Percentiles rank a stretch among this genome's conserved stretches.
Conservation (phyloP, 2,797 vertebrate species). For the Acomys russatus region DNA sequence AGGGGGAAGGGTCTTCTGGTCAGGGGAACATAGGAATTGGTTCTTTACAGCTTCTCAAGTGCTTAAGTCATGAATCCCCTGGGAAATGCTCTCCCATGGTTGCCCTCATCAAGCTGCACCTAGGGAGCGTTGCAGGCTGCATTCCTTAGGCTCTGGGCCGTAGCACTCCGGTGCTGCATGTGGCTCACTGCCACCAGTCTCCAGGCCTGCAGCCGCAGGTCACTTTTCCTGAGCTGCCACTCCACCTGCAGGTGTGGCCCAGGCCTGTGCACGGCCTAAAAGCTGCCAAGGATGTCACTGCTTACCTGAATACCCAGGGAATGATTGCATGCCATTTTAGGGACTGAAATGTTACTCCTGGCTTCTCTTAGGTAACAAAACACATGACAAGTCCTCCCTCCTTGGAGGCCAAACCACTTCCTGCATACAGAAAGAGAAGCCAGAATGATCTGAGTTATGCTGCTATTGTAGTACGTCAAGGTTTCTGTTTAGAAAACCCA, state of each 20-base stretch:
- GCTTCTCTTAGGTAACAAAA: not conserved
- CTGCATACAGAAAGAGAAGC: not conserved
- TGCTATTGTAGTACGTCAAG: not conserved
- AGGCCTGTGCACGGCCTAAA: not conserved
- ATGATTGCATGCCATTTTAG: not conserved
- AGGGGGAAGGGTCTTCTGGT: conserved; percentile 4
- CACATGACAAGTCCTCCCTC: not conserved
- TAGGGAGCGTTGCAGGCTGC: not conserved
- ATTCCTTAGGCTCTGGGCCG: not conserved
- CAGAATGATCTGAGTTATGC: not conserved
- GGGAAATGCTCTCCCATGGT: not conserved
- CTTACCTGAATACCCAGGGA: not conserved
- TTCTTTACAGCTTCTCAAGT: rapidly evolving
- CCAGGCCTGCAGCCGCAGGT: not conserved
- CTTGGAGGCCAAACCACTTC: not conserved
- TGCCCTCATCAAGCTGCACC: not conserved
- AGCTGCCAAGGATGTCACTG: too few relatives aligned
- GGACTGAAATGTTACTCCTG: not conserved
- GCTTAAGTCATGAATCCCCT: not conserved
- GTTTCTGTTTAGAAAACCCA: not conserved
- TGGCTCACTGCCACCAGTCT: not conserved
- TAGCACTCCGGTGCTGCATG: not conserved
- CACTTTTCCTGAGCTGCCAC: too few relatives aligned
- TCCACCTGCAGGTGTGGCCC: not conserved
- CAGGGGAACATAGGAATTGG: not conserved